These are phyloP conservation scores for Therioaphis trifolii DNA, from an alignment of 2,888 invertebrate genomes.

Conservation along the genomic window DNA sequence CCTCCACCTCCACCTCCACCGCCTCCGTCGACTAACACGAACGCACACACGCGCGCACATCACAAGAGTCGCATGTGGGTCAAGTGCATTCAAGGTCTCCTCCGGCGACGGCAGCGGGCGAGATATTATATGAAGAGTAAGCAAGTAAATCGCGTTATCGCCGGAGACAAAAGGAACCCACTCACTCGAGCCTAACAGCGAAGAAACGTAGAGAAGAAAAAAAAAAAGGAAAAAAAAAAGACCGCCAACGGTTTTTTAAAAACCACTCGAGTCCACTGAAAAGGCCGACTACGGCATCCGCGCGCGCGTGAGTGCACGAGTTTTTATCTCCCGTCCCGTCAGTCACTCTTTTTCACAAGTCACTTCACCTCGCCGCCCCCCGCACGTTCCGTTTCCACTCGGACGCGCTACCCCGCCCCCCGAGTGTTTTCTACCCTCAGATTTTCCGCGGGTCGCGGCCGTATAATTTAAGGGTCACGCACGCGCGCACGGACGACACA, in stretches of 20 bases:
- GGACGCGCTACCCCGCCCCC: not conserved
- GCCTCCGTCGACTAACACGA: not conserved
- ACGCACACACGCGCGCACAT: not conserved
- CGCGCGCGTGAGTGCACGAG: too few species aligned
- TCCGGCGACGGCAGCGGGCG: not conserved
- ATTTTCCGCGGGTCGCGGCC: not conserved
- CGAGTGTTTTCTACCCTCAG: not conserved
- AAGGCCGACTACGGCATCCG: not conserved
- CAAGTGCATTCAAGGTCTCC: slow-evolving; percentile 58
- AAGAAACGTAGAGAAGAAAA: not conserved
- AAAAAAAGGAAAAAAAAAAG: not conserved
- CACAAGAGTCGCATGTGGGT: slow-evolving; percentile 42
- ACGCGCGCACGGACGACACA: not conserved
- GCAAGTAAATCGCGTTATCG: slow-evolving; percentile 61
- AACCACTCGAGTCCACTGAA: slow-evolving; percentile 43
- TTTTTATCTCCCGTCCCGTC: not conserved
- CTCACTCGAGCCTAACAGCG: slow-evolving; percentile 14
- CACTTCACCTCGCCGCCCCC: not conserved
- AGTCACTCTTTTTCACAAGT: not conserved
- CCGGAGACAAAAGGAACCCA: slow-evolving; percentile 15
- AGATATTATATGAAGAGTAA: slow-evolving; percentile 55
- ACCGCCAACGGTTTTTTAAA: slow-evolving; percentile 20
- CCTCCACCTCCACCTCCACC: not conserved
- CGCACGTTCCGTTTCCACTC: not conserved
- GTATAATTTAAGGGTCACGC: not conserved